These are phyloP conservation scores for Diarsia mendica DNA, from an alignment of 2,888 invertebrate genomes.

Conservation along the genomic window DNA sequence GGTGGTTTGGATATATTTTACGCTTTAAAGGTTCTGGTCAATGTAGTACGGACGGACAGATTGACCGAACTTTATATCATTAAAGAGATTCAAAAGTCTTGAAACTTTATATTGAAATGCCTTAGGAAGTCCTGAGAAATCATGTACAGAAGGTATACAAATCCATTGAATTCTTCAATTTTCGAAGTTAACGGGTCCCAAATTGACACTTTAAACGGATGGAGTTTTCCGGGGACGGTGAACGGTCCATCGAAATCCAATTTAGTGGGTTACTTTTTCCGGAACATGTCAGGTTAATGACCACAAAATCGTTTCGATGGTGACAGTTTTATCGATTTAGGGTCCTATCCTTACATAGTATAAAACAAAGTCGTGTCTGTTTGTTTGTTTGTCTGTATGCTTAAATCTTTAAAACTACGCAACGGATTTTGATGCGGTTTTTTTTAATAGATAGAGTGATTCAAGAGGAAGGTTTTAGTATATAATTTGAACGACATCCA, in stretches of 20 bases:
- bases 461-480: too few species aligned
- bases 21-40: neutral
- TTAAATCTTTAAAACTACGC: too few species aligned
- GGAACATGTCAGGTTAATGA: constrained; percentile 17
- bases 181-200: neutral
- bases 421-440: too few species aligned
- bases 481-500: too few species aligned
- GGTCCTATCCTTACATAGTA: neutral
- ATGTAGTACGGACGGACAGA: neutral
- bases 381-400: too few species aligned
- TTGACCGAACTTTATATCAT: too few species aligned
- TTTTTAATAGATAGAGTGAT: too few species aligned
- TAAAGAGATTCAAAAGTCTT: too few species aligned
- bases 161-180: neutral
- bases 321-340: neutral
- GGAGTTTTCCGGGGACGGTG: neutral
- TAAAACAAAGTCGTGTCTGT: too few species aligned
- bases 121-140: too few species aligned
- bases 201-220: constrained; percentile 25
- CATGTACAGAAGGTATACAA: neutral
- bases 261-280: constrained; percentile 9
- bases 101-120: too few species aligned
- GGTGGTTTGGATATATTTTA: neutral
- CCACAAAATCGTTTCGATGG: constrained; percentile 10
- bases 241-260: constrained; percentile 16